Percentiles rank a stretch among this genome's conserved stretches.
These are phyloP conservation scores for Trilocha varians DNA, from an alignment of 2,888 invertebrate species.

Conservation along the genomic window DNA sequence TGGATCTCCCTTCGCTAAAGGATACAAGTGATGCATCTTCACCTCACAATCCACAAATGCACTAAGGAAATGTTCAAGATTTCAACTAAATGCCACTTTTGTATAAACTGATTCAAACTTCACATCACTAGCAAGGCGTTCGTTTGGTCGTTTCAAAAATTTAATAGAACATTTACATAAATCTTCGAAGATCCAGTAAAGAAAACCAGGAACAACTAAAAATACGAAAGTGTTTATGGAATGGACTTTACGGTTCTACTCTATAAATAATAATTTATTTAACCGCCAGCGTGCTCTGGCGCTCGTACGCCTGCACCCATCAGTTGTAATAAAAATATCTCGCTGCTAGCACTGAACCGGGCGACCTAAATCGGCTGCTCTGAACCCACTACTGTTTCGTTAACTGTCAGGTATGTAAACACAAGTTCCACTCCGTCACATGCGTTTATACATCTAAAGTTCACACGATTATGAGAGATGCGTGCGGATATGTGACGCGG, in stretches of 20 bases:
- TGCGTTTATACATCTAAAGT: neutral
- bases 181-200: constrained; percentile 17
- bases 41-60: constrained; percentile 50
- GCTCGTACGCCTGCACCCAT: constrained; percentile 59
- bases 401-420: constrained; percentile 35
- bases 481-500: neutral
- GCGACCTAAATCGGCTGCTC: constrained; percentile 66
- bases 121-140: neutral
- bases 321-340: constrained; percentile 70
- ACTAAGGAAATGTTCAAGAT: constrained; percentile 57
- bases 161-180: neutral
- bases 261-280: constrained; percentile 62
- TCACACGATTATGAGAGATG: neutral
- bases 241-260: constrained; percentile 62
- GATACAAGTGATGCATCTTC: constrained; percentile 82
- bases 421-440: constrained; percentile 18
- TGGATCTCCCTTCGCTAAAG: constrained; percentile 88
- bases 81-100: constrained; percentile 50
- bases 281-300: constrained; percentile 51
- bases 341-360: constrained; percentile 66
- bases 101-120: constrained; percentile 13
- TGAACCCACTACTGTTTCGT: constrained; percentile 35
- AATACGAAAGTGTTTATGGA: constrained; percentile 53
- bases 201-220: constrained; percentile 28
- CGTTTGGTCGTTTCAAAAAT: neutral